Evolutionary conservation across 2,888 invertebrate genomes (phyloP).

Genomic region (Euplexia lucipara): DNA sequence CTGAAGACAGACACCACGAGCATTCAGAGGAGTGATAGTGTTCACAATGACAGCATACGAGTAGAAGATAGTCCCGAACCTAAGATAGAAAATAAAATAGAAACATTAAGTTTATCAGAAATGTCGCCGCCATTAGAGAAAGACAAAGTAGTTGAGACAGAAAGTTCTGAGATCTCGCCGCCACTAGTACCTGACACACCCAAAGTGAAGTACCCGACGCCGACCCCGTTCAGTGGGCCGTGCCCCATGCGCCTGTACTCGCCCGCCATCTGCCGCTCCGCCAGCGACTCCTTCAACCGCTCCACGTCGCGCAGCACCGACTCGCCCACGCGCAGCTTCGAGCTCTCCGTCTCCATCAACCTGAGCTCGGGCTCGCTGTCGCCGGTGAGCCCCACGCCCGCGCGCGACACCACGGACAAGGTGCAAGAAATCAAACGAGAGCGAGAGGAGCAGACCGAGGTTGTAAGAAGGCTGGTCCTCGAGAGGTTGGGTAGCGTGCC

Average conservation of each 20-base stretch:
- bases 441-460: conserved; percentile 95
- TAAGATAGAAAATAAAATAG: conserved; percentile 70
- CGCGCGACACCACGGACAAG: conserved; percentile 90
- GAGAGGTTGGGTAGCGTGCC: conserved; percentile 91
- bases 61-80: conserved; percentile 44
- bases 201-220: conserved; percentile 51
- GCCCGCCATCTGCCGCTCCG: conserved; percentile 86
- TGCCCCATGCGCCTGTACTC: conserved; percentile 80
- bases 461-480: conserved; percentile 96
- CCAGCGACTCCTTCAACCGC: conserved; percentile 83
- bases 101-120: conserved; percentile 78
- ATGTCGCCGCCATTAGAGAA: conserved; percentile 79
- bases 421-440: conserved; percentile 95
- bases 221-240: conserved; percentile 67
- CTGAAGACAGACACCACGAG: conserved; percentile 15
- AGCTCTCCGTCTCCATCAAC: conserved; percentile 72
- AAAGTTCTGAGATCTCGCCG: conserved; percentile 75
- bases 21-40: conserved; percentile 24
- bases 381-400: conserved; percentile 83
- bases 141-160: conserved; percentile 59
- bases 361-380: conserved; percentile 78
- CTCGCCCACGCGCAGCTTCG: conserved; percentile 76
- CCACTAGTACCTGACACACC: conserved; percentile 77
- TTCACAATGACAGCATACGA: conserved; percentile 56
- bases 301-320: conserved; percentile 73